These are phyloP conservation scores for Sparus aurata DNA, from an alignment of 2,797 vertebrate species.

Conservation along the genomic window DNA sequence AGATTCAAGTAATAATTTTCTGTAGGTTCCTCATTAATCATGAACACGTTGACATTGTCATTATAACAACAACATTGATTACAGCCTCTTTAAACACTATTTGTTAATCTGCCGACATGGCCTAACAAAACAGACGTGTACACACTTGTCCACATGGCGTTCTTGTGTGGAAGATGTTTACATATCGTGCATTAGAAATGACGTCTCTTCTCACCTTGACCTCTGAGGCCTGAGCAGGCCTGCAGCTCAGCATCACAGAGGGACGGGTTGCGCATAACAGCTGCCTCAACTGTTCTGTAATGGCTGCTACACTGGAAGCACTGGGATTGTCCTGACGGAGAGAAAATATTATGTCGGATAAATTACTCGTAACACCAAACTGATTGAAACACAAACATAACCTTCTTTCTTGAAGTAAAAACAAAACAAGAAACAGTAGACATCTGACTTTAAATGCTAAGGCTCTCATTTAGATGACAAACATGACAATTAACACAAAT, in stretches of 20 bases:
- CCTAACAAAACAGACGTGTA: neutral
- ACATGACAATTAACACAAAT: neutral
- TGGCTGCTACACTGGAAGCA: slow-evolving; percentile 52
- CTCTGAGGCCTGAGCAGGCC: slow-evolving; percentile 84
- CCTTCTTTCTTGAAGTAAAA: neutral
- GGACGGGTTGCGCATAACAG: slow-evolving; percentile 87
- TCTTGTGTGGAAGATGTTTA: neutral
- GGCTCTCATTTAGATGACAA: neutral
- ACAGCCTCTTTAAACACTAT: neutral
- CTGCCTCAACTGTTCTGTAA: slow-evolving; percentile 86
- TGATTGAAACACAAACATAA: neutral
- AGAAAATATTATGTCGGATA: slow-evolving; percentile 31
- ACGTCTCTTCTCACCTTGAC: slow-evolving; percentile 83
- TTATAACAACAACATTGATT: neutral
- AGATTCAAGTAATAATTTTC: neutral
- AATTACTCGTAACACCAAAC: neutral
- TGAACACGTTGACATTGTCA: neutral
- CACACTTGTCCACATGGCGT: neutral
- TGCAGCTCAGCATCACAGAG: slow-evolving; percentile 88
- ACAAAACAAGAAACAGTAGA: neutral
- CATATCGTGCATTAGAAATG: neutral
- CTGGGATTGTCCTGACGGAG: slow-evolving; percentile 64
- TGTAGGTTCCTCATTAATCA: neutral
- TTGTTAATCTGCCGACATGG: neutral
- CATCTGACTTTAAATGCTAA: neutral